phyloP scores from a whole-genome alignment of 2,113 vertebrate species.

The Silurus meridionalis region DNA sequence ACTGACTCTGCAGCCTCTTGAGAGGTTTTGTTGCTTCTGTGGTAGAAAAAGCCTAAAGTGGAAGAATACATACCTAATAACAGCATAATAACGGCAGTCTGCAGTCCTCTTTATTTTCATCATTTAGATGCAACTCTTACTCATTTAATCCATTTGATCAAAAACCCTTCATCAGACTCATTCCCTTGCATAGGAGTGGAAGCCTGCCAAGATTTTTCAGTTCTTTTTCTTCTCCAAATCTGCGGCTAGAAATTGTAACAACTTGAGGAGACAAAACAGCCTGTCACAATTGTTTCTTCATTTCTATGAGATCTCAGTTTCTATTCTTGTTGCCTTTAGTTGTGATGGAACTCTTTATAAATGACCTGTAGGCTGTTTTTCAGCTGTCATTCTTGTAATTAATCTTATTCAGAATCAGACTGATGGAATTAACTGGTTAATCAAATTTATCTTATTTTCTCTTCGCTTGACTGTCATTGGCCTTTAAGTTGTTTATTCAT shows the following conservation, averaged over 20 bases:
- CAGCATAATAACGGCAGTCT: not conserved
- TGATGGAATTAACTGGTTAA: not conserved
- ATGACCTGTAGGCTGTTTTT: not conserved
- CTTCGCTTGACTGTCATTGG: not conserved
- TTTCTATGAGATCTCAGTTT: slow-evolving; percentile 28
- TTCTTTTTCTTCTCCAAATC: slow-evolving; percentile 28
- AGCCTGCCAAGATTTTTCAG: slow-evolving; percentile 5
- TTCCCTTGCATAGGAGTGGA: not conserved
- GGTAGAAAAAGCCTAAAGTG: not conserved
- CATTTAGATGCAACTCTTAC: not conserved
- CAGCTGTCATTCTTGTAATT: not conserved
- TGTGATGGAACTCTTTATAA: not conserved
- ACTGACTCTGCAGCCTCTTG: not conserved
- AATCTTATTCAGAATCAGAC: not conserved
- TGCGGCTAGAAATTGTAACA: not conserved
- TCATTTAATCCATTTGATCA: not conserved
- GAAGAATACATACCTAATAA: not conserved
- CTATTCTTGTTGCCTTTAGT: not conserved
- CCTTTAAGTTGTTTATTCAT: not conserved
- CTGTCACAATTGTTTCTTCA: slow-evolving; percentile 33
- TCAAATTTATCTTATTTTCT: not conserved
- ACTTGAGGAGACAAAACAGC: slow-evolving; percentile 25
- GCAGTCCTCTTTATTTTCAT: too few species aligned
- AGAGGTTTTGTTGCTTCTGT: not conserved
- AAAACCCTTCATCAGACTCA: not conserved